A percentile compares a stretch with the other conserved stretches of the same genome.
Evolutionary conservation across 2,113 vertebrate genomes (phyloP).

Genomic region (Sceloporus tristichus): DNA sequence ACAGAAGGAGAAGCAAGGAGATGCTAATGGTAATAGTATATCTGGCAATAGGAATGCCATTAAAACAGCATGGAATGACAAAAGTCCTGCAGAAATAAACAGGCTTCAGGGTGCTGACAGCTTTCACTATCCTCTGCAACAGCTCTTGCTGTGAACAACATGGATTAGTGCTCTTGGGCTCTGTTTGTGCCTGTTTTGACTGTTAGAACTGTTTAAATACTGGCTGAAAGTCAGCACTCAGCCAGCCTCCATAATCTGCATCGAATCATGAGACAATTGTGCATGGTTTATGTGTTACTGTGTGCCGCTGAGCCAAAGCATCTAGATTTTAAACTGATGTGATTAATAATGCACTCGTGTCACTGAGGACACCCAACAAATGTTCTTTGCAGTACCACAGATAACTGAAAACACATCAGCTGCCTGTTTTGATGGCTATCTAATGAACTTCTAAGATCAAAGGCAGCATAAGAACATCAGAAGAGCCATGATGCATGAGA

Average conservation of each 20-base stretch:
- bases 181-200: slow-evolving; percentile 6
- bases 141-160: slow-evolving; percentile 17
- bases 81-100: background rate
- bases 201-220: background rate
- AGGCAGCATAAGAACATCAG: background rate
- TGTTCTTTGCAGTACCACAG: background rate
- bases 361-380: background rate
- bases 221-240: slow-evolving; percentile 1
- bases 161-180: slow-evolving; percentile 23
- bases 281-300: background rate
- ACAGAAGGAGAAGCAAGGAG: background rate
- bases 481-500: background rate
- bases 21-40: background rate
- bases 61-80: background rate
- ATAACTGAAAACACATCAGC: background rate
- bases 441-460: background rate
- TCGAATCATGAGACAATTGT: slow-evolving; percentile 3
- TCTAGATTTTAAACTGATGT: background rate
- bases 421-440: background rate
- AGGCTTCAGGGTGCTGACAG: background rate
- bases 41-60: background rate
- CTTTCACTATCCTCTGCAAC: slow-evolving; percentile 21
- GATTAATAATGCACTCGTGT: background rate
- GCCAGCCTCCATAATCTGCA: slow-evolving; percentile 3
- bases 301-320: background rate